Conservation (phyloP, 1,140 invertebrate genomes). For the Oppia nitens region DNA sequence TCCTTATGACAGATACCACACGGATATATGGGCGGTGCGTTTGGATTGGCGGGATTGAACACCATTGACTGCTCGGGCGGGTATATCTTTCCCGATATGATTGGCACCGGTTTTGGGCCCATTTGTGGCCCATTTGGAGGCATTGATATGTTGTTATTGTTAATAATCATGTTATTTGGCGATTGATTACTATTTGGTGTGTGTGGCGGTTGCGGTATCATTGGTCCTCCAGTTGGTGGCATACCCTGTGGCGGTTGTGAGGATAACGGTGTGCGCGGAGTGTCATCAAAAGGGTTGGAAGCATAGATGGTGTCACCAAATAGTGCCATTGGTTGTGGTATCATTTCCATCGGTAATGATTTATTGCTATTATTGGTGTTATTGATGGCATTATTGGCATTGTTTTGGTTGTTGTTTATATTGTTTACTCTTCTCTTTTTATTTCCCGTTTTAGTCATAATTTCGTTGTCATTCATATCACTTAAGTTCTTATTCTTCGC, state of each 20-base stretch:
- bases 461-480: neutral
- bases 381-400: neutral
- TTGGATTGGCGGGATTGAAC: slow-evolving; percentile 94
- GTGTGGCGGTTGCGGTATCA: slow-evolving; percentile 19
- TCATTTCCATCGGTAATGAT: slow-evolving; percentile 10
- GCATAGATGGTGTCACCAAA: slow-evolving; percentile 85
- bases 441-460: neutral
- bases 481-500: neutral
- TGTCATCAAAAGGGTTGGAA: slow-evolving; percentile 88
- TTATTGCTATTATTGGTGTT: neutral
- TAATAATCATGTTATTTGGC: neutral
- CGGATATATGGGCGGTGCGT: slow-evolving; percentile 90
- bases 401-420: neutral
- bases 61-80: slow-evolving; percentile 92
- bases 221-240: slow-evolving; percentile 25
- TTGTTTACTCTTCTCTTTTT: neutral
- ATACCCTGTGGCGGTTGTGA: slow-evolving; percentile 35
- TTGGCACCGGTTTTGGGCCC: slow-evolving; percentile 19
- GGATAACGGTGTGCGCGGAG: slow-evolving; percentile 35
- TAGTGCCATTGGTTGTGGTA: slow-evolving; percentile 29
- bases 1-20: slow-evolving; percentile 93
- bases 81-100: slow-evolving; percentile 42
- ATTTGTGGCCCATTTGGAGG: neutral
- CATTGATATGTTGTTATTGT: neutral
- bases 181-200: neutral